Percentiles rank a stretch among this genome's conserved stretches.
Conservation (phyloP, 1,140 invertebrate species). For the Pseudomyrmex dendroicus region DNA sequence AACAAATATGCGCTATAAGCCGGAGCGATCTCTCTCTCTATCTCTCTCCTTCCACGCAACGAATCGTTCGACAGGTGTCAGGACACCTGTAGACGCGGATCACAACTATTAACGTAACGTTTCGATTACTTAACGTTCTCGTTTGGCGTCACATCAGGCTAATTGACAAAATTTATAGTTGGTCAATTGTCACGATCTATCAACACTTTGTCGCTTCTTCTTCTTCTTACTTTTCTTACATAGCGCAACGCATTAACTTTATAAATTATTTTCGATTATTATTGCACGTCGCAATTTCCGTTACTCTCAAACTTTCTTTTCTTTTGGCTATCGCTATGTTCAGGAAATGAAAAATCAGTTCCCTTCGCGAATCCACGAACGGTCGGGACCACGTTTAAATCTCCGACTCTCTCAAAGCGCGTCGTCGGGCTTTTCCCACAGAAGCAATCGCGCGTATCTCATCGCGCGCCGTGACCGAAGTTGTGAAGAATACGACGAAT, state of each 20-base stretch:
- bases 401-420: neutral
- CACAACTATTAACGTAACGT: slow-evolving; percentile 17
- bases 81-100: slow-evolving; percentile 13
- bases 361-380: neutral
- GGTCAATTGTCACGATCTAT: neutral
- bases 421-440: slow-evolving; percentile 10
- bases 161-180: slow-evolving; percentile 41
- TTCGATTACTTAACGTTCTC: slow-evolving; percentile 39
- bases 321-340: too few relatives aligned
- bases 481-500: slow-evolving; percentile 41
- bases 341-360: neutral
- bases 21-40: neutral
- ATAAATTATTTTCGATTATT: too few relatives aligned
- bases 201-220: neutral
- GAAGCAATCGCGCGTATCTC: slow-evolving; percentile 43
- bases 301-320: neutral
- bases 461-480: neutral
- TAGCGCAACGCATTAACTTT: neutral
- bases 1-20: slow-evolving; percentile 43
- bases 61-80: slow-evolving; percentile 12
- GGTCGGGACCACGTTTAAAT: slow-evolving; percentile 2
- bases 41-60: slow-evolving; percentile 14
- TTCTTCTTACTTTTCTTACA: neutral
- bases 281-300: neutral
- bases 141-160: slow-evolving; percentile 13